Base-by-base conservation (phyloP, 2,888 invertebrate species). In the Operophtera brumata region DNA sequence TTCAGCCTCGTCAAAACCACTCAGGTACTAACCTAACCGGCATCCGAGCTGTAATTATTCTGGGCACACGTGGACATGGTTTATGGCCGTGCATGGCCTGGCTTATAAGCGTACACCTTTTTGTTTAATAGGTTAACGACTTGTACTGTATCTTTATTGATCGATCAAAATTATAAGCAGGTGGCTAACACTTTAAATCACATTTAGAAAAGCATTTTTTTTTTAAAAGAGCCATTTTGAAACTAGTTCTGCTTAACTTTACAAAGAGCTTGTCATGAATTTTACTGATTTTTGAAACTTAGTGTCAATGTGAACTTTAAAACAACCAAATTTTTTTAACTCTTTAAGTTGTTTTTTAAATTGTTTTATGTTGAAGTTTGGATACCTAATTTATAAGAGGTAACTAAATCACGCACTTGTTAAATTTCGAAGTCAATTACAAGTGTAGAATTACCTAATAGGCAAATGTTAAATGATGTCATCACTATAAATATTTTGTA, bases 91-190 rank as follows among this genome's bases (percentile, higher is more conserved):
- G 73, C 80, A 79, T 77, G 80, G 77, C 70, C 67, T 73, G 80
- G 76, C 77, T 84, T 78, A 80, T 80, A 80, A 82, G 80, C 74
- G 77, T 72, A 76, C 76, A 75, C 77, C 78, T 81, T 82, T 81
- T 78, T 80, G 75, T 77, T 84, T 82, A 82, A 82, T 85, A 82
- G 84, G 81, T 84, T 84, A 84, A 84, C 80, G 83, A 80, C 82
- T 80, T 75, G 71, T 71, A 69, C 64, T 66, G 67, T 77, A 73
- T 77, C 74, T 79, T 75, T 80, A 83, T 82, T 77, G 78, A 79
- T 83, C 73, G 67, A 63, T 67, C 75, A 65, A 78, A 20, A 20
- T 20, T 20, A 80, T 73, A 75, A 72, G 65, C 70, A 67, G 60
- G 66, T 66, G 65, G 58, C 56, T 47, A 62, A 56, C 45, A 57